phyloP scores from a whole-genome alignment of 30 jellyfish, hydroid and myxozoan genomes.

The Rhopilema esculentum region DNA sequence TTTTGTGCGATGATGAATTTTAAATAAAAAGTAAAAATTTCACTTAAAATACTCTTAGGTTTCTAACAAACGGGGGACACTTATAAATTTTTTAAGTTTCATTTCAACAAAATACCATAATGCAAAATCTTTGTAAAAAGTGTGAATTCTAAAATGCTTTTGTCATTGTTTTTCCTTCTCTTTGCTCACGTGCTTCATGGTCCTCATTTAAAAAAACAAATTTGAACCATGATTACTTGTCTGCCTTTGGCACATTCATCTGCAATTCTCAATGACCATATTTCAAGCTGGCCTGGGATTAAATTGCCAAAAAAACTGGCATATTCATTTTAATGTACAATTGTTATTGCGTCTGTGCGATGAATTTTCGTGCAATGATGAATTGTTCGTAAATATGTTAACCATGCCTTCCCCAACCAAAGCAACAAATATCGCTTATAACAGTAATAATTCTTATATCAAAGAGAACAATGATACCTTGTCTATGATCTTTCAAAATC shows the following conservation, averaged over 20 bases:
- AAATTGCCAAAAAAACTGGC: not conserved
- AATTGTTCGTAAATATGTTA: not conserved
- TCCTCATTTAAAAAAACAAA: constrained; percentile 19
- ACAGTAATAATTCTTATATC: not conserved
- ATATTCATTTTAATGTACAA: not conserved
- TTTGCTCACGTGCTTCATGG: constrained; percentile 25
- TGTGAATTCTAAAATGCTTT: not conserved
- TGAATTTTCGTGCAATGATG: not conserved
- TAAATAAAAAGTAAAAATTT: constrained; percentile 15
- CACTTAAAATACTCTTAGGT: constrained; percentile 5
- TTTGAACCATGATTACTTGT: constrained; percentile 40
- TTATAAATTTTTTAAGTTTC: not conserved
- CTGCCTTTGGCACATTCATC: constrained; percentile 38
- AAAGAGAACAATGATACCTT: not conserved
- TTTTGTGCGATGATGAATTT: constrained; percentile 42
- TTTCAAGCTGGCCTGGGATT: constrained; percentile 11
- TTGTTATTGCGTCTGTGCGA: not conserved
- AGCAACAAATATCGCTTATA: not conserved
- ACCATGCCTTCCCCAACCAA: not conserved
- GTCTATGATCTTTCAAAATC: not conserved
- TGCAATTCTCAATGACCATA: constrained; percentile 24
- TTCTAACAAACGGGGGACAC: constrained; percentile 2
- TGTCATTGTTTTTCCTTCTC: constrained; percentile 31
- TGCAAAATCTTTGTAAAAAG: not conserved
- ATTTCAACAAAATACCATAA: not conserved